phyloP scores from a whole-genome alignment of 2,888 invertebrate genomes.

The Erebia ligea region DNA sequence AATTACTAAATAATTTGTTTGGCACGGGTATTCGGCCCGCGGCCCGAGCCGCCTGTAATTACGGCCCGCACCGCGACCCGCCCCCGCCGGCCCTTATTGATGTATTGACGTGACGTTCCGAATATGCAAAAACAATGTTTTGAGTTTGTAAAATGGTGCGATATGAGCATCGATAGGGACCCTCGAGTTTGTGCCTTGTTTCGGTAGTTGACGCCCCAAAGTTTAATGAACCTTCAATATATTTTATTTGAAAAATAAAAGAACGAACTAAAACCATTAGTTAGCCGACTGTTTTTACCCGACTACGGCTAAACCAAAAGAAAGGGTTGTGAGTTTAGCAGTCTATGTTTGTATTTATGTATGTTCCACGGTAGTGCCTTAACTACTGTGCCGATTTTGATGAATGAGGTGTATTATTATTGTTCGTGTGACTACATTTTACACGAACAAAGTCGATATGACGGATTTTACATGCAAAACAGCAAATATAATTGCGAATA shows the following conservation, averaged over 20 bases:
- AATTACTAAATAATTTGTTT: slow-evolving; percentile 79
- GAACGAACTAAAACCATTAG: background rate
- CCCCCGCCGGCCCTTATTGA: slow-evolving; percentile 64
- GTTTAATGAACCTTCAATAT: slow-evolving; percentile 27
- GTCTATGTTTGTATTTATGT: too few relatives aligned
- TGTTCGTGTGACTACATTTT: too few relatives aligned
- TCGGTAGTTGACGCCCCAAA: slow-evolving; percentile 39
- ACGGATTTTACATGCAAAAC: too few relatives aligned
- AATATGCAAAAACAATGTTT: slow-evolving; percentile 49
- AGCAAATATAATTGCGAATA: slow-evolving; percentile 43
- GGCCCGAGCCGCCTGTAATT: slow-evolving; percentile 73
- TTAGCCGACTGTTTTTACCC: background rate
- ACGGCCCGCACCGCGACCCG: slow-evolving; percentile 65
- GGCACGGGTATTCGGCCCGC: slow-evolving; percentile 66
- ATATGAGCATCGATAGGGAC: slow-evolving; percentile 18
- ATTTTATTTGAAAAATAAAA: too few relatives aligned
- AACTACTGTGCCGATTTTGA: too few relatives aligned
- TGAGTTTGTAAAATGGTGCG: slow-evolving; percentile 44
- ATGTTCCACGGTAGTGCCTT: too few relatives aligned
- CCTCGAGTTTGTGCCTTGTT: slow-evolving; percentile 28
- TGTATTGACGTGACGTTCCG: slow-evolving; percentile 69
- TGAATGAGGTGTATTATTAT: too few relatives aligned
- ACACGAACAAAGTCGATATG: too few relatives aligned
- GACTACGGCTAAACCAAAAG: too few relatives aligned
- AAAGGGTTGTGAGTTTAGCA: too few relatives aligned